Evolutionary conservation across 2,113 vertebrate species (phyloP).

Genomic region (Xenus cinereus): DNA sequence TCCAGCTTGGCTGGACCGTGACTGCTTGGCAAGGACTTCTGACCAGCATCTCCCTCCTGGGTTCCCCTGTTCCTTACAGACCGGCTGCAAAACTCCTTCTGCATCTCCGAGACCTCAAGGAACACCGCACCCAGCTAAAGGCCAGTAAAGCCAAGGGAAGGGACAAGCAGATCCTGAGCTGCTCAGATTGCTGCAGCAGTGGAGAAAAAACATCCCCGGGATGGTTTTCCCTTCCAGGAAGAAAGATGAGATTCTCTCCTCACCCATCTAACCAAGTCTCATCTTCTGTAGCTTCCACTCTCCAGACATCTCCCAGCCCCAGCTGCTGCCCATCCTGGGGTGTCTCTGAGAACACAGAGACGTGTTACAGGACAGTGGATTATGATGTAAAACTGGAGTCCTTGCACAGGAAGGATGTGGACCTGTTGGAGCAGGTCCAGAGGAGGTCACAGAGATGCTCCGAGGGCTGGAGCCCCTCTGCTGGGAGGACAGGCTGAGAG

Average conservation of each 20-base stretch:
- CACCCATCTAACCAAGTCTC: background rate
- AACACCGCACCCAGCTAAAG: rapidly evolving
- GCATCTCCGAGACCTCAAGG: background rate
- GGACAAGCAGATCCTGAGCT: rapidly evolving
- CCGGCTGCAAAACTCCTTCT: background rate
- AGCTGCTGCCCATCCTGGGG: background rate
- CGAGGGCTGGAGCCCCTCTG: no score
- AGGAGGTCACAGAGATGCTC: no score
- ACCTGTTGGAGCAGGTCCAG: no score
- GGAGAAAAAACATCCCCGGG: background rate
- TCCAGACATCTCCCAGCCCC: background rate
- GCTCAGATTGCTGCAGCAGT: background rate
- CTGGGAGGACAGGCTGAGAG: no score
- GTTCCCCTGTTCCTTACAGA: background rate
- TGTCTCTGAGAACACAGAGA: background rate
- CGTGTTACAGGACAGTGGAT: background rate
- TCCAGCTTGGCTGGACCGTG: background rate
- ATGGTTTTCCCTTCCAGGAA: no score
- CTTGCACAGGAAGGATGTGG: no score
- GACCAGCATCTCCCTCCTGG: rapidly evolving
- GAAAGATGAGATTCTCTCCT: background rate
- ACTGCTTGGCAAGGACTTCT: background rate
- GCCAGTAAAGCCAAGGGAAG: background rate
- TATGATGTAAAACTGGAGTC: background rate
- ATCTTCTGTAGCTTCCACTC: background rate